A percentile compares a stretch with the other conserved stretches of the same genome.
Evolutionary conservation across 2,797 vertebrate genomes (phyloP).

Genomic region (Momotus momota): DNA sequence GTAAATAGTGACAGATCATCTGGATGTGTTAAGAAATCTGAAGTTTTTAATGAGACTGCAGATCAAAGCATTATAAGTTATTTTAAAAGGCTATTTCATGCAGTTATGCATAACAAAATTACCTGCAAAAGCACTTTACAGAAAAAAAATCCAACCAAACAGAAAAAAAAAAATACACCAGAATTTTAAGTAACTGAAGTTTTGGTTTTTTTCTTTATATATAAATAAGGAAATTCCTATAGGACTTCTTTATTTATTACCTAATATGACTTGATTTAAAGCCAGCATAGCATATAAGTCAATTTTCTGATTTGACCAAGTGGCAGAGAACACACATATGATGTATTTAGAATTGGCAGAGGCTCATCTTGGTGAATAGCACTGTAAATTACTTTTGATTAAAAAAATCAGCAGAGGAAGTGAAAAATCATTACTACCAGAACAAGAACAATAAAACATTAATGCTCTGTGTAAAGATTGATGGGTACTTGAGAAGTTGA

Average conservation of each 20-base stretch:
- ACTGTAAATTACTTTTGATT: constrained; percentile 47
- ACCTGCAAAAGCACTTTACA: not conserved
- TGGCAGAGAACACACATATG: constrained; percentile 1
- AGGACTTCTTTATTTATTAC: not conserved
- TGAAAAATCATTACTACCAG: constrained; percentile 50
- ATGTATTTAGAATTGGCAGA: constrained; percentile 36
- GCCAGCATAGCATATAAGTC: not conserved
- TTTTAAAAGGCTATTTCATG: not conserved
- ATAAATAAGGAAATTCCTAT: not conserved
- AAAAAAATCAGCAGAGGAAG: constrained; percentile 49
- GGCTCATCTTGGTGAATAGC: constrained; percentile 9
- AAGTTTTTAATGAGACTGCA: not conserved
- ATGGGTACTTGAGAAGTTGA: constrained; percentile 37
- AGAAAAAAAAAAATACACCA: not conserved
- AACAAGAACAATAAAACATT: constrained; percentile 56
- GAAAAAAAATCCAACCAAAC: not conserved
- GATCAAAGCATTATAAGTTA: not conserved
- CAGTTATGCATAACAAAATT: not conserved
- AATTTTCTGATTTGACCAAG: constrained; percentile 5
- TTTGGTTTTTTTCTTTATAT: not conserved
- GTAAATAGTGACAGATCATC: not conserved
- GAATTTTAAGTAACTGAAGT: not conserved
- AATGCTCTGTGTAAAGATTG: constrained; percentile 28
- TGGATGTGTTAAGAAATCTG: not conserved
- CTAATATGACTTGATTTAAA: constrained; percentile 3